Evolutionary conservation across 1,140 invertebrate species (phyloP).

Genomic region (Diabrotica undecimpunctata): DNA sequence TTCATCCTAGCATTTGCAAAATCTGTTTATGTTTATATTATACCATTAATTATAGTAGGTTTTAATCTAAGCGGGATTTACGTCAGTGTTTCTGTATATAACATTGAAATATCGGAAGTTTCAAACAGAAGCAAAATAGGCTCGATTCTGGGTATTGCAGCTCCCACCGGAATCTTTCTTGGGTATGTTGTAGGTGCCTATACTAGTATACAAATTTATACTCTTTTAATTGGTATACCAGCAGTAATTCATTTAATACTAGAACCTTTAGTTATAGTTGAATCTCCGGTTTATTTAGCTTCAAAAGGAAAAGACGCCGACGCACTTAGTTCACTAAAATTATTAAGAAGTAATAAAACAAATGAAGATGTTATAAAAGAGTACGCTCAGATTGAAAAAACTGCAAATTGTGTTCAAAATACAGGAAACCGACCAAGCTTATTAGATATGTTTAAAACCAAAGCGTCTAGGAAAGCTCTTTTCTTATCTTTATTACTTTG

Average conservation of each 20-base stretch:
- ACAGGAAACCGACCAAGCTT: not conserved
- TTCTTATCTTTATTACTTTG: not conserved
- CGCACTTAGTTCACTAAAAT: not conserved
- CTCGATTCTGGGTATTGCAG: not conserved
- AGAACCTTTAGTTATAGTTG: not conserved
- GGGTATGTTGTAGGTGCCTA: not conserved
- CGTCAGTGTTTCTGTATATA: not conserved
- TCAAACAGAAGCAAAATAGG: not conserved
- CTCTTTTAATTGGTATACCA: not conserved
- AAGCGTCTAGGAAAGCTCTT: not conserved
- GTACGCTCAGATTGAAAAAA: not conserved
- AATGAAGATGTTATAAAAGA: not conserved
- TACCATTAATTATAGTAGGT: not conserved
- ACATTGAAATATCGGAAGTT: not conserved
- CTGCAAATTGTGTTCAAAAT: not conserved
- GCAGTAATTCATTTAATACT: not conserved
- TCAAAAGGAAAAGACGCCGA: not conserved
- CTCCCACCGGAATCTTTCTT: not conserved
- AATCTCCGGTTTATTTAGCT: not conserved
- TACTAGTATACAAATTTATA: not conserved
- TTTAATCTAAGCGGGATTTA: not conserved
- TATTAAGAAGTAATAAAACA: not conserved
- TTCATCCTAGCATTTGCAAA: not conserved
- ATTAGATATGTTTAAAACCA: not conserved
- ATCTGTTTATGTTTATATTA: not conserved